phyloP scores from a whole-genome alignment of 2,888 invertebrate species.

The Tinea semifulvella region DNA sequence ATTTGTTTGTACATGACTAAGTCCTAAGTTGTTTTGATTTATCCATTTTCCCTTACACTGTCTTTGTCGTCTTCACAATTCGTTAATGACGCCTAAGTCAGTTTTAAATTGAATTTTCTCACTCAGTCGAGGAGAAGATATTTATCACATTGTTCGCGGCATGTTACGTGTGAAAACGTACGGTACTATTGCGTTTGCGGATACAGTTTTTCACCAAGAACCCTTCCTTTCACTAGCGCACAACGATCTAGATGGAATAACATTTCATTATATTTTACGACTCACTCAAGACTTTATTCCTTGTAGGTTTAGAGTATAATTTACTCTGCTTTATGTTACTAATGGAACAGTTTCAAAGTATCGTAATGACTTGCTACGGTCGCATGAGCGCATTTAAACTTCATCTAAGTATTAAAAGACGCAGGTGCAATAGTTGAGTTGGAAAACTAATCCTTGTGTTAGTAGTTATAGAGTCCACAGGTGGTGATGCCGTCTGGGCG shows the following conservation, averaged over 20 bases:
- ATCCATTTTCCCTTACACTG: slow-evolving; percentile 32
- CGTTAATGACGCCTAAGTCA: slow-evolving; percentile 37
- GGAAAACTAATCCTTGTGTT: not conserved
- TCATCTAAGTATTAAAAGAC: slow-evolving; percentile 25
- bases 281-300: slow-evolving; percentile 34
- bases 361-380: slow-evolving; percentile 62
- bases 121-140: slow-evolving; percentile 49
- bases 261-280: slow-evolving; percentile 19
- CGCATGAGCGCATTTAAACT: slow-evolving; percentile 59
- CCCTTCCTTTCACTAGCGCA: slow-evolving; percentile 32
- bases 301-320: slow-evolving; percentile 39
- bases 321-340: slow-evolving; percentile 31
- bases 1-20: slow-evolving; percentile 28
- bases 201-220: slow-evolving; percentile 41
- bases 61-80: slow-evolving; percentile 28
- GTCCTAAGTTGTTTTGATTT: slow-evolving; percentile 41
- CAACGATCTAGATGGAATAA: slow-evolving; percentile 33
- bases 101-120: slow-evolving; percentile 29
- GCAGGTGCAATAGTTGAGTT: slow-evolving; percentile 14
- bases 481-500: not conserved
- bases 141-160: slow-evolving; percentile 48
- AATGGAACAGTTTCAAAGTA: slow-evolving; percentile 46
- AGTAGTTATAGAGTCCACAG: not conserved
- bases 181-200: slow-evolving; percentile 46
- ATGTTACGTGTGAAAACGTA: slow-evolving; percentile 54